These are phyloP conservation scores for Callopanchax toddi DNA, from an alignment of 2,113 vertebrate species.

Conservation along the genomic window DNA sequence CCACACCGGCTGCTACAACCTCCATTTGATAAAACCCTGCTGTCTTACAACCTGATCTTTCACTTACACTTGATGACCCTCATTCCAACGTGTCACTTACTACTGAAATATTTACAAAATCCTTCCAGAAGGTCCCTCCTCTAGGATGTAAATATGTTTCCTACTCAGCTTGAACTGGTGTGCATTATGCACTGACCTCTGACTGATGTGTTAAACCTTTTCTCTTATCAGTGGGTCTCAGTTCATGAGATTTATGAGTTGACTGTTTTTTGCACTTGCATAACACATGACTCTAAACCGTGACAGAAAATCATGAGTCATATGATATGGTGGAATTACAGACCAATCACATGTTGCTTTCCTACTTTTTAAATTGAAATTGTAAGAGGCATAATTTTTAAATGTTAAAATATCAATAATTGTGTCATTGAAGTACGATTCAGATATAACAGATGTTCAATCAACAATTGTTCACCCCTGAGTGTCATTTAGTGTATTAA, in stretches of 20 bases:
- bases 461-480: background rate
- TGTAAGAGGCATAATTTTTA: background rate
- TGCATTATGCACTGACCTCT: conserved; percentile 17
- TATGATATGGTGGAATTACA: background rate
- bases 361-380: background rate
- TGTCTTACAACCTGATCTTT: conserved; percentile 46
- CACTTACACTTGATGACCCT: background rate
- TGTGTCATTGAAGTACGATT: background rate
- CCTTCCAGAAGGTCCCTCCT: background rate
- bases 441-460: background rate
- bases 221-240: conserved; percentile 48
- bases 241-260: conserved; percentile 14
- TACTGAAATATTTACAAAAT: background rate
- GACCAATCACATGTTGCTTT: background rate
- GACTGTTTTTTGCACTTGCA: conserved; percentile 5
- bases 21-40: conserved; percentile 7
- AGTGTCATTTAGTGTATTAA: background rate
- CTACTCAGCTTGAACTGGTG: conserved; percentile 16
- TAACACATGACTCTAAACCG: conserved; percentile 10
- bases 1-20: background rate
- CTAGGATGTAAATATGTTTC: background rate
- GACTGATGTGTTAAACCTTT: conserved; percentile 23
- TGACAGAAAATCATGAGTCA: conserved; percentile 15
- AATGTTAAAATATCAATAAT: background rate
- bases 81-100: conserved; percentile 6